Conservation (phyloP, 2,797 vertebrate species). For the Astyanax mexicanus region DNA sequence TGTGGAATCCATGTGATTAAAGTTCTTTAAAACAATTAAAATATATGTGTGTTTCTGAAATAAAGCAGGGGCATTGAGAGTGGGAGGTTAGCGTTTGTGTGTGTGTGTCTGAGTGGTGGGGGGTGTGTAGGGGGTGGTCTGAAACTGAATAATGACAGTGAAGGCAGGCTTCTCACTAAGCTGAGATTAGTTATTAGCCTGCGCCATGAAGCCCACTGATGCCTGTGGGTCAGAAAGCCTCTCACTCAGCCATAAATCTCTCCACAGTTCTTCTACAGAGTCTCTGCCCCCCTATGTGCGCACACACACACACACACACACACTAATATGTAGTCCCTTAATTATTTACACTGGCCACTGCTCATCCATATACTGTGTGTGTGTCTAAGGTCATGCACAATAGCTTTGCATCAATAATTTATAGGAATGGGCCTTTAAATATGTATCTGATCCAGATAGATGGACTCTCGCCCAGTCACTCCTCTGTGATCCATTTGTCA, state of each 20-base stretch:
- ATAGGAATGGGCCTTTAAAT: constrained; percentile 51
- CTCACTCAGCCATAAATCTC: constrained; percentile 42
- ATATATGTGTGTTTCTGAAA: background rate
- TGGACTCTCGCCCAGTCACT: constrained; percentile 46
- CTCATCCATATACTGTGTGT: constrained; percentile 33
- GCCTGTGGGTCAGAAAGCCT: constrained; percentile 34
- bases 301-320: no score
- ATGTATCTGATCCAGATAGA: constrained; percentile 50
- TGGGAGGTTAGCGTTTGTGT: background rate
- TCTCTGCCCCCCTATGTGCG: background rate
- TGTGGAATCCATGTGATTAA: no score
- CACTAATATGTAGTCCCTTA: constrained; percentile 31
- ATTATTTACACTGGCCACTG: constrained; percentile 48
- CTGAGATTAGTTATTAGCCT: constrained; percentile 28
- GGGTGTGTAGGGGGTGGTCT: no score
- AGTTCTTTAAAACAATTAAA: no score
- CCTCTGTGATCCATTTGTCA: constrained; percentile 51
- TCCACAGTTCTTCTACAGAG: constrained; percentile 22
- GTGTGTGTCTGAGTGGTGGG: background rate
- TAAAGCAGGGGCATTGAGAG: background rate
- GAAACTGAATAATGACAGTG: constrained; percentile 25
- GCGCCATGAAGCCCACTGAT: constrained; percentile 4
- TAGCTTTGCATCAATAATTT: constrained; percentile 41
- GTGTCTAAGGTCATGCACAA: constrained; percentile 36
- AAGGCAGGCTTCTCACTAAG: constrained; percentile 6